Conservation (phyloP, 2,888 invertebrate genomes). For the Lepetodrilus schrolli region DNA sequence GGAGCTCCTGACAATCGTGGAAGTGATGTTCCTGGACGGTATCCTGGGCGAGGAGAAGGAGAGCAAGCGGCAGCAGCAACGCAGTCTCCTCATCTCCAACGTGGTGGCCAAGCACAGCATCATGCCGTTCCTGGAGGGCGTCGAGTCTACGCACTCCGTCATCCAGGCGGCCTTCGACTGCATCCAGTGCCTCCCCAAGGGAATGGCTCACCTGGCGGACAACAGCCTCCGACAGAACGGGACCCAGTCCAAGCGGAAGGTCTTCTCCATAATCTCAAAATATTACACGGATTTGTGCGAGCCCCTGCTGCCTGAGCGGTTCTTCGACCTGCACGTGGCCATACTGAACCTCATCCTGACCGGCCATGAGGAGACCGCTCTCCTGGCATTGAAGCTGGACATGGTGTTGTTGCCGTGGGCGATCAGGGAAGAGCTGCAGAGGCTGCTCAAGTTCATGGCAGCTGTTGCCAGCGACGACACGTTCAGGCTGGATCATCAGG, state of each 20-base stretch:
- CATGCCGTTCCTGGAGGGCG: conserved; percentile 42
- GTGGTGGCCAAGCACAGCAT: conserved; percentile 61
- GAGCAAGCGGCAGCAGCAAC: conserved; percentile 40
- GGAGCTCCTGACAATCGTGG: conserved; percentile 68
- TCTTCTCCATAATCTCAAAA: conserved; percentile 67
- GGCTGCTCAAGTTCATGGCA: conserved; percentile 69
- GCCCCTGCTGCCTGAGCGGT: conserved; percentile 68
- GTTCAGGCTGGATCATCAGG: conserved; percentile 58
- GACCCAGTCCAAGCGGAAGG: conserved; percentile 60
- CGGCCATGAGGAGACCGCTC: conserved; percentile 51
- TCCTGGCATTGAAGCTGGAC: conserved; percentile 68
- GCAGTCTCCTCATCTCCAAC: conserved; percentile 58
- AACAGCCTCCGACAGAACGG: conserved; percentile 55
- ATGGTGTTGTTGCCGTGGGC: conserved; percentile 65
- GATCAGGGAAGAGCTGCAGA: conserved; percentile 66
- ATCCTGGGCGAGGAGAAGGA: conserved; percentile 59
- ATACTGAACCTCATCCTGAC: conserved; percentile 69
- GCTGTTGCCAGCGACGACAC: conserved; percentile 57
- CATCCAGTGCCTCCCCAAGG: conserved; percentile 68
- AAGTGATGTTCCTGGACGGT: conserved; percentile 72
- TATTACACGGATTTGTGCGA: conserved; percentile 54
- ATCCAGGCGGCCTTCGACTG: conserved; percentile 67
- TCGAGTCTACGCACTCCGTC: conserved; percentile 55
- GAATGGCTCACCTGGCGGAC: conserved; percentile 62
- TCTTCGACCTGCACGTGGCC: conserved; percentile 69